Evolutionary conservation across 2,113 vertebrate species (phyloP), one percentile per base, ranked within the genome.

Genomic region (Crotalus viridis): DNA sequence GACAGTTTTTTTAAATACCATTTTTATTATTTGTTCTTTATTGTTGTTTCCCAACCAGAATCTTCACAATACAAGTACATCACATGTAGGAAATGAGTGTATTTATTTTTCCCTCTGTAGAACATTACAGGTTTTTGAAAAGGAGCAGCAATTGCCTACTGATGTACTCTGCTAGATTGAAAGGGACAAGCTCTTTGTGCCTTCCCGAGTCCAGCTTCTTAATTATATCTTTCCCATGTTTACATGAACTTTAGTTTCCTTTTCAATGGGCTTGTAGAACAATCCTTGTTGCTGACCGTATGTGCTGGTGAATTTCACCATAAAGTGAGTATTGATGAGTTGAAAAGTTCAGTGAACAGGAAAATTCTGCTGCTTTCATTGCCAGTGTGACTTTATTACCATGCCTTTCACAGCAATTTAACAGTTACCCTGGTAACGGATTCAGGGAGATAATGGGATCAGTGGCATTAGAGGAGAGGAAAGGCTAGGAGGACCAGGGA

Each of bases 391-490:
- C 98, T 98, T 98, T 98, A 98, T 98, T 98, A 98, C 97, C 95
- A 96, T 98, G 98, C 98, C 98, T 98, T 98, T 98, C 98, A 98
- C 97, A 98, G 98, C 98, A 98, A 98, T 98, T 98, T 98, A 98
- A 96, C 98, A 98, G 98, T 98, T 98, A 97, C 98, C 98, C 96
- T 98, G 98, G 98, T 97, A 98, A 98, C 98, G 95, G 97, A 98
- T 98, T 98, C 97, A 96, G 98, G 97, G 97, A 98, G 97, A 98
- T 98, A 98, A 98, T 98, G 98, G 98, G 98, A 98, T 98, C 98
- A 98, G 96, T 98, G 96, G 97, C 97, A 95, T 97, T 95, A 97
- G 96, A 96, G 96, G 93, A 92, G 95, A 98, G 96, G 97, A 97
- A 96, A 96, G 97, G 97, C 97, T 95, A 97, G 97, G 94, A 43